These are phyloP conservation scores for Leucoraja ocellata DNA, from an alignment of 2,797 vertebrate species.

Conservation along the genomic window DNA sequence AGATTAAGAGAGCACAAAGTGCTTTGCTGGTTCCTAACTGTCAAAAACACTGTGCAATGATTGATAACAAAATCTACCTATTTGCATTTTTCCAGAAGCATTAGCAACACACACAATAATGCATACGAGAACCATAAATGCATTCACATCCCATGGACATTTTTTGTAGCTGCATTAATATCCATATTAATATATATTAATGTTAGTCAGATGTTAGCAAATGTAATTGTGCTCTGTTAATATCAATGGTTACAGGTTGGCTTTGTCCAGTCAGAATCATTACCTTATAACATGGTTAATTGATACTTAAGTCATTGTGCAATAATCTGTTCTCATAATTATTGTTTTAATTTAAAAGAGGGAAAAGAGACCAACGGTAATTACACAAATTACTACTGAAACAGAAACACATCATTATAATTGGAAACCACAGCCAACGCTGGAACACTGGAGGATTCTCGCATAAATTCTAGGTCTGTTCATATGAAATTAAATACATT, in stretches of 20 bases:
- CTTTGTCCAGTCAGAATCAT: neutral
- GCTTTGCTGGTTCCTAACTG: too few relatives aligned
- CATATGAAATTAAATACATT: neutral
- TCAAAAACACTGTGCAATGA: too few relatives aligned
- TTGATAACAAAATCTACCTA: too few relatives aligned
- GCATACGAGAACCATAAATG: too few relatives aligned
- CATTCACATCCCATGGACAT: too few relatives aligned
- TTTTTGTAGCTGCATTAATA: too few relatives aligned
- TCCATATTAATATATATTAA: too few relatives aligned
- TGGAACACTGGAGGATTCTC: neutral
- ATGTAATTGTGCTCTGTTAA: neutral
- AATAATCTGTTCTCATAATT: conserved; percentile 6
- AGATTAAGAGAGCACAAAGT: too few relatives aligned
- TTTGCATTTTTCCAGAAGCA: too few relatives aligned
- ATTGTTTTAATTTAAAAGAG: conserved; percentile 13
- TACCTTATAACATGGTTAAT: neutral
- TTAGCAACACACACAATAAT: too few relatives aligned
- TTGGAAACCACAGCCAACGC: neutral
- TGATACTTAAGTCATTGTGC: conserved; percentile 1
- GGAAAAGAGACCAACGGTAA: neutral
- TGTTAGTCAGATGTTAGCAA: too few relatives aligned
- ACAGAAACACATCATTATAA: neutral
- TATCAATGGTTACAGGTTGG: neutral
- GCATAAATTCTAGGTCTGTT: neutral
- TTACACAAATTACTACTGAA: neutral